Evolutionary conservation across 92 coral and sea anemone species (phyloP), one percentile per base, ranked within the genome.

Genomic region (Siderastrea siderea): DNA sequence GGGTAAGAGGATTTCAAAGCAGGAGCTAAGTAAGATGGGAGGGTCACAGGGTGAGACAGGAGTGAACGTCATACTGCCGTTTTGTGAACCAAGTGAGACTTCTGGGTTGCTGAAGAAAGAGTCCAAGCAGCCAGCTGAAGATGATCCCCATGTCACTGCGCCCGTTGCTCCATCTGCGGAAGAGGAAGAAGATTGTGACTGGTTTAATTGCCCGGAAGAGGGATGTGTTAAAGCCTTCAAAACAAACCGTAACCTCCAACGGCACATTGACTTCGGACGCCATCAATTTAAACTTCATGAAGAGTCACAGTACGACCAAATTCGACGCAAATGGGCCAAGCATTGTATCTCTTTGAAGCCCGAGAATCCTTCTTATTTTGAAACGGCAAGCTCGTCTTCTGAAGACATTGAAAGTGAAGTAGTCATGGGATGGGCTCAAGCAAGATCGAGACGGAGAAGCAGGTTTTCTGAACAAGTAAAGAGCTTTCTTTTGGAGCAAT

Each of bases 231-330:
- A 86, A 62, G 44, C 63, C 5, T 86, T 48, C 61, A 13, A 57
- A 46, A 14, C 71, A 11, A 50, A 15, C 78, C 66, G 49, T 12
- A 69, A 47, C 85, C 84, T 90, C 52, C 77, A 86, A 47, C 81
- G 76, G 53, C 90, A 90, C 77, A 73, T 90, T 43, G 90, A 90
- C 64, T 13, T 75, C 19, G 86, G 90, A 65, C 66, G 74, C 51
- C 93, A 64, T 85, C 68, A 77, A 46, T 45, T 68, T 59, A 84
- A 77, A 57, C 89, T 89, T 10, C 79, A 89, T 1, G 85, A 84
- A 90, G 83, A 89, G 72, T 68, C 93, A 48, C 92, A 83, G 88
- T 89, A 83, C 8, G 89, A 89, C 75, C 61, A 77, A 12, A 89
- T 78, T 59, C 71, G 89, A 47, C 80, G 83, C 50, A 71, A 72